phyloP scores from a whole-genome alignment of 2,888 invertebrate genomes.

The Athetis lepigone region DNA sequence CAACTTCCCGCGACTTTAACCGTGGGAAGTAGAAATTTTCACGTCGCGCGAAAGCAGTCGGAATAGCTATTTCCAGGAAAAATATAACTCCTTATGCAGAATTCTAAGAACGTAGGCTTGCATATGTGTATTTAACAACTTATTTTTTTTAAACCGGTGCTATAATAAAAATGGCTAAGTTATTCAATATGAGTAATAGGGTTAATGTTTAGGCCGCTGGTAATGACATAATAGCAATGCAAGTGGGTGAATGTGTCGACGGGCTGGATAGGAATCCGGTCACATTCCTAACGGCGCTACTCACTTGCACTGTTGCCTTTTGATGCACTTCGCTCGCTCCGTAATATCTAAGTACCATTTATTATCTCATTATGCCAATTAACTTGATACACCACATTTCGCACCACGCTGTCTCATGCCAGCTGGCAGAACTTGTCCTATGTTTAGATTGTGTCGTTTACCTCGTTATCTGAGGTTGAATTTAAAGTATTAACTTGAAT shows the following conservation, averaged over 20 bases:
- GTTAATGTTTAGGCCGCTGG: constrained; percentile 81
- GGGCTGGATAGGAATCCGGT: constrained; percentile 82
- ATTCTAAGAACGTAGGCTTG: constrained; percentile 10
- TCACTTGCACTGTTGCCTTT: constrained; percentile 81
- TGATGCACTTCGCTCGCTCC: constrained; percentile 71
- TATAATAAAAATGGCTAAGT: constrained; percentile 10
- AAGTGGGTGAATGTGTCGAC: constrained; percentile 79
- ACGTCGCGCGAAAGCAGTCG: constrained; percentile 38
- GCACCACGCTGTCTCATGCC: constrained; percentile 61
- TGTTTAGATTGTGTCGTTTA: constrained; percentile 42
- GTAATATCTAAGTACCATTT: constrained; percentile 50
- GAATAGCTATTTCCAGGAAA: constrained; percentile 33
- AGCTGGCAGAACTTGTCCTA: constrained; percentile 48
- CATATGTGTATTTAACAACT: constrained; percentile 16
- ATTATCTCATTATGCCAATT: constrained; percentile 67
- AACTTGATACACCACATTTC: constrained; percentile 57
- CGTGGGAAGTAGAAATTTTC: constrained; percentile 54
- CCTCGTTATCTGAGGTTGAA: constrained; percentile 30
- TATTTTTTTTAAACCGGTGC: constrained; percentile 22
- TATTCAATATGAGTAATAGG: constrained; percentile 52
- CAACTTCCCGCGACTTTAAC: constrained; percentile 44
- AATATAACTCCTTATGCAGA: constrained; percentile 11
- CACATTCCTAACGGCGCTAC: constrained; percentile 83
- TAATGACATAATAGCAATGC: constrained; percentile 84
- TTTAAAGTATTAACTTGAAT: constrained; percentile 43